A percentile compares a stretch with the other conserved stretches of the same genome.
Evolutionary conservation across 2,888 invertebrate genomes (phyloP).

Genomic region (Cryptus viduatorius): DNA sequence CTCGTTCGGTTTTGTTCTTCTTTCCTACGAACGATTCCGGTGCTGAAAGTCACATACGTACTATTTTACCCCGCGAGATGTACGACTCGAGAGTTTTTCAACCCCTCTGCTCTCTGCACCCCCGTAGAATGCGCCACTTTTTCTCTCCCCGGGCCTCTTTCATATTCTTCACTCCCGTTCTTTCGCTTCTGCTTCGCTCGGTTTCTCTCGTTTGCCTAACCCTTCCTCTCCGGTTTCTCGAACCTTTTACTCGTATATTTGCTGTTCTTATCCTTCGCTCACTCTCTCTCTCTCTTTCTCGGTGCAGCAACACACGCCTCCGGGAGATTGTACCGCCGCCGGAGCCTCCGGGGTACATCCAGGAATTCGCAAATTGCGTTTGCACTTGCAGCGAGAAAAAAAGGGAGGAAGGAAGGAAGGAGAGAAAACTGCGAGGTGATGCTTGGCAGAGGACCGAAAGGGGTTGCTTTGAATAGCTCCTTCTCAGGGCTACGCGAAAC

Average conservation of each 20-base stretch:
- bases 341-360: constrained; percentile 38
- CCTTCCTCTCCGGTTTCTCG: no score
- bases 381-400: constrained; percentile 42
- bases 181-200: constrained; percentile 30
- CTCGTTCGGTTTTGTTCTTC: constrained; percentile 28
- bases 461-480: constrained; percentile 42
- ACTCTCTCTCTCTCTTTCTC: not conserved
- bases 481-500: constrained; percentile 7
- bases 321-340: not conserved
- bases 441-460: not conserved
- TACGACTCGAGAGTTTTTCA: constrained; percentile 52
- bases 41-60: constrained; percentile 14
- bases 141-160: constrained; percentile 28
- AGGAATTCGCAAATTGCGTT: constrained; percentile 63
- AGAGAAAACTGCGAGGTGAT: constrained; percentile 36
- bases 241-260: not conserved
- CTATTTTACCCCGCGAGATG: constrained; percentile 48
- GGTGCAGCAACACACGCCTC: not conserved
- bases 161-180: constrained; percentile 35
- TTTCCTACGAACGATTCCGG: not conserved
- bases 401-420: not conserved
- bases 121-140: constrained; percentile 48
- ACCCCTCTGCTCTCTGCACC: constrained; percentile 35
- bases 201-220: constrained; percentile 16
- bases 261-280: not conserved